phyloP scores from a whole-genome alignment of 2,113 vertebrate species.

The Pseudonaja textilis region DNA sequence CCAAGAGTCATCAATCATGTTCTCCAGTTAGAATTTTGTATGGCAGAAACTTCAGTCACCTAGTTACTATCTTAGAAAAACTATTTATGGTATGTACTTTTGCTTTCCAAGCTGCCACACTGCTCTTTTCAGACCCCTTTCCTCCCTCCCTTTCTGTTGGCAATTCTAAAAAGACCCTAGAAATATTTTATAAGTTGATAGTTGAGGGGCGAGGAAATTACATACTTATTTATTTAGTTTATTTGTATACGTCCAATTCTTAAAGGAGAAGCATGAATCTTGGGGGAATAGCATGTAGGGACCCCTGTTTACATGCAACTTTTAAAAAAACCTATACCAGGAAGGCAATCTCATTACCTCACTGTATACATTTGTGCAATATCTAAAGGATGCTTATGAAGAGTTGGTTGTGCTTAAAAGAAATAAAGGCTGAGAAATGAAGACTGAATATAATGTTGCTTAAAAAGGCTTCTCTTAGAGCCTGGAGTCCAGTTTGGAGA shows the following conservation, averaged over 20 bases:
- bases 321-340: background rate
- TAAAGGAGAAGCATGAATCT: background rate
- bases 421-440: constrained; percentile 35
- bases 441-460: constrained; percentile 32
- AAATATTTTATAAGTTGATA: no score
- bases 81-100: no score
- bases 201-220: background rate
- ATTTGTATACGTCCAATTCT: background rate
- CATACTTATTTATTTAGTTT: background rate
- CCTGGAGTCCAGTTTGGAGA: constrained; percentile 44
- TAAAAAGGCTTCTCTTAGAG: constrained; percentile 47
- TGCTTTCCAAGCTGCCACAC: no score
- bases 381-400: background rate
- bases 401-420: constrained; percentile 37
- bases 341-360: background rate
- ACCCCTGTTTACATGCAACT: background rate
- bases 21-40: no score
- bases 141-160: no score
- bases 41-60: no score
- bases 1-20: no score
- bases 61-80: no score
- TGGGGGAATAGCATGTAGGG: background rate
- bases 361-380: no score
- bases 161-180: no score
- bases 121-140: no score